These are phyloP conservation scores for Hybognathus amarus DNA, from an alignment of 2,797 vertebrate species.

Conservation along the genomic window DNA sequence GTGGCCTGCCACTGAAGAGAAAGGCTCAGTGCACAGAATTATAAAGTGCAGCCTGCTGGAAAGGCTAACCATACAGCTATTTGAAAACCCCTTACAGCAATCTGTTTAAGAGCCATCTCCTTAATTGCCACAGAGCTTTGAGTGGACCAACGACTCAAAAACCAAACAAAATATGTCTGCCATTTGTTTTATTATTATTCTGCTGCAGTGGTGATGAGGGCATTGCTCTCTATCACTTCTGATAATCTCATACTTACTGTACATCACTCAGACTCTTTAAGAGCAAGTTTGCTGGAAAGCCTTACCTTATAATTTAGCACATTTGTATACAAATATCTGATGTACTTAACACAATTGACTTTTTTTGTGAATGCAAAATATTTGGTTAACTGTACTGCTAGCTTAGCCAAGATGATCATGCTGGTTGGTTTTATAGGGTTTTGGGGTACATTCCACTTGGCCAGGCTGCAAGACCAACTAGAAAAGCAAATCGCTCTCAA, in stretches of 20 bases:
- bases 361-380: not conserved
- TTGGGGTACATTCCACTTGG: not conserved
- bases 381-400: not conserved
- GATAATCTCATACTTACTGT: not conserved
- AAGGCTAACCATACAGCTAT: slow-evolving; percentile 42
- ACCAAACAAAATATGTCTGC: slow-evolving; percentile 35
- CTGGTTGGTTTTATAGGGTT: not conserved
- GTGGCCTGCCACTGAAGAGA: slow-evolving; percentile 31
- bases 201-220: not conserved
- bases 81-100: slow-evolving; percentile 50
- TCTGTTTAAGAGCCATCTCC: slow-evolving; percentile 50
- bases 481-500: not conserved
- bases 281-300: not conserved
- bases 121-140: slow-evolving; percentile 45
- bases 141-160: slow-evolving; percentile 31
- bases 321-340: not conserved
- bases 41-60: slow-evolving; percentile 50
- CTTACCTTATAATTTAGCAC: not conserved
- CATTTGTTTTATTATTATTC: not conserved
- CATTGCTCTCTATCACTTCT: not conserved
- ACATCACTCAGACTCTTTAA: not conserved
- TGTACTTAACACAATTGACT: too few species aligned
- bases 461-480: not conserved
- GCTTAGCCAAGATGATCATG: not conserved
- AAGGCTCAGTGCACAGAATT: slow-evolving; percentile 39